Evolutionary conservation across 2,113 vertebrate genomes (phyloP).

Genomic region (Psittacula cyanocephala): DNA sequence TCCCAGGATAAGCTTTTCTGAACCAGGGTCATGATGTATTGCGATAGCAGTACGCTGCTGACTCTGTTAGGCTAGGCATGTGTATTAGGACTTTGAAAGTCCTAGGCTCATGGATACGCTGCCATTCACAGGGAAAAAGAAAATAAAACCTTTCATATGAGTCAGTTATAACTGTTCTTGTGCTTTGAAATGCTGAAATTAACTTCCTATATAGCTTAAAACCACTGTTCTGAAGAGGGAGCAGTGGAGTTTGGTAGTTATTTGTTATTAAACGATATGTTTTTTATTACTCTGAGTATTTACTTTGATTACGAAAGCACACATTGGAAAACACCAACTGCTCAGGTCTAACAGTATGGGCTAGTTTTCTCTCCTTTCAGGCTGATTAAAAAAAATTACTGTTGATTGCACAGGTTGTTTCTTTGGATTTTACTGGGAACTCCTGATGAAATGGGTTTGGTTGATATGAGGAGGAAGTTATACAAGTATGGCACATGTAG

Average conservation of each 20-base stretch:
- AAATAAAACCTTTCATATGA: neutral
- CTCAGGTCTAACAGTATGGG: neutral
- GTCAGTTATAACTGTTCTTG: neutral
- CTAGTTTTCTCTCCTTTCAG: neutral
- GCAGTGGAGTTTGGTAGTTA: neutral
- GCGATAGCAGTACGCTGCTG: neutral
- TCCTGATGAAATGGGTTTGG: neutral
- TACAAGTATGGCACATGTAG: neutral
- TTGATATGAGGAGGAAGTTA: neutral
- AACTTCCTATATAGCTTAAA: neutral
- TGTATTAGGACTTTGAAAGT: neutral
- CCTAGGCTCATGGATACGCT: neutral
- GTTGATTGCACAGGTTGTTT: neutral
- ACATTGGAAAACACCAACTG: neutral
- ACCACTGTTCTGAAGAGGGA: conserved; percentile 17
- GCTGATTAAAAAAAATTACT: neutral
- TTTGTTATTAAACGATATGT: neutral
- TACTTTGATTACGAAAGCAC: conserved; percentile 29
- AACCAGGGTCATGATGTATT: neutral
- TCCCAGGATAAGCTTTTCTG: neutral
- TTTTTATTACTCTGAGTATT: conserved; percentile 15
- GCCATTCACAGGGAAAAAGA: neutral
- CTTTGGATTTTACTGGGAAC: neutral
- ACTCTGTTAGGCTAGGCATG: neutral
- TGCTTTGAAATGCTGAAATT: neutral